Percentiles rank a stretch among this genome's conserved stretches.
Evolutionary conservation across 37 sponge, comb jelly and placozoan genomes (phyloP).

Genomic region (Aphrocallistes beatrix): DNA sequence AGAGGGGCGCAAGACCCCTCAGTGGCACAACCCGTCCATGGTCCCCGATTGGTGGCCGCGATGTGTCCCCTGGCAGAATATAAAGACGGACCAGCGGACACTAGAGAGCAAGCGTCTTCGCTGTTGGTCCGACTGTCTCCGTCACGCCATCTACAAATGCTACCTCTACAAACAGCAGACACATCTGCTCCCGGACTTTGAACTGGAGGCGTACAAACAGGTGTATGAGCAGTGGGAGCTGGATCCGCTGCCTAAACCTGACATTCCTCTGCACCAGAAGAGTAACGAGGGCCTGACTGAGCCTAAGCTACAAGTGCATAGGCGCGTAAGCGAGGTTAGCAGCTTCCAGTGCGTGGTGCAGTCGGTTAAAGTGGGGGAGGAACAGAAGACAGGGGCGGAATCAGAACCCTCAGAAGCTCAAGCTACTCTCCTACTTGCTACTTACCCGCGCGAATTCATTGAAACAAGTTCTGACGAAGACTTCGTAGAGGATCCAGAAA

Average conservation of each 20-base stretch:
- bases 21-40: conserved; percentile 79
- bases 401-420: background rate
- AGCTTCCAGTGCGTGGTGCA: background rate
- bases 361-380: background rate
- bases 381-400: background rate
- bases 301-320: background rate
- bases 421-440: background rate
- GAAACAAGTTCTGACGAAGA: background rate
- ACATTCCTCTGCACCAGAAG: background rate
- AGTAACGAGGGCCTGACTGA: background rate
- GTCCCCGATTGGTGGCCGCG: conserved; percentile 87
- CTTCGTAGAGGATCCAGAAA: background rate
- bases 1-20: conserved; percentile 73
- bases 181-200: conserved; percentile 69
- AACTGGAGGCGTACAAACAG: conserved; percentile 11
- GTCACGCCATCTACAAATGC: conserved; percentile 60
- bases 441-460: background rate
- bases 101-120: conserved; percentile 43
- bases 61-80: conserved; percentile 74
- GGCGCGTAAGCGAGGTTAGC: background rate
- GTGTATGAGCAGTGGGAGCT: background rate
- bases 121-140: conserved; percentile 69
- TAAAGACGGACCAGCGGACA: conserved; percentile 60
- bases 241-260: background rate
- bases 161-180: conserved; percentile 56